phyloP scores from a whole-genome alignment of 2,113 vertebrate genomes.

The Carollia perspicillata region DNA sequence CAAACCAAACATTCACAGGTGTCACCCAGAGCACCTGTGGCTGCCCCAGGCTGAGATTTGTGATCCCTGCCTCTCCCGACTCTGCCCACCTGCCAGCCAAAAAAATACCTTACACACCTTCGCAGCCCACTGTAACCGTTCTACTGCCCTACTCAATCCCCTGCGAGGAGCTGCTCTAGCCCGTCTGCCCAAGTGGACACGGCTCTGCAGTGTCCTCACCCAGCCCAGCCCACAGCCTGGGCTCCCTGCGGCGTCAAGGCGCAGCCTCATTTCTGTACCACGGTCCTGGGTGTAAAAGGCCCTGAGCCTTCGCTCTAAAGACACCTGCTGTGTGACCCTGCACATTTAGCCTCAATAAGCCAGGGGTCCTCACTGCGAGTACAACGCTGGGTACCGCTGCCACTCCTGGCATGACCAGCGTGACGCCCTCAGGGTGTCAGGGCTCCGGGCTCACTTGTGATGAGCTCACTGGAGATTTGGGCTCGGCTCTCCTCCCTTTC shows the following conservation, averaged over 20 bases:
- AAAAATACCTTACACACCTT: background rate
- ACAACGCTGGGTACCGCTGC: background rate
- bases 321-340: background rate
- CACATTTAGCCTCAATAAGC: background rate
- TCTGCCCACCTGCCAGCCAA: background rate
- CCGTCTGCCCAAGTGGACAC: background rate
- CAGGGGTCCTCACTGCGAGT: background rate
- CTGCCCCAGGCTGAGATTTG: slow-evolving; percentile 42
- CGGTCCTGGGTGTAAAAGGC: background rate
- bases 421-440: background rate
- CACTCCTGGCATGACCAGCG: background rate
- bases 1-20: slow-evolving; percentile 61
- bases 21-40: slow-evolving; percentile 11
- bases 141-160: background rate
- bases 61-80: background rate
- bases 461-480: background rate
- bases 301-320: background rate
- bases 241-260: background rate
- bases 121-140: background rate
- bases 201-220: background rate
- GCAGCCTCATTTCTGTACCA: background rate
- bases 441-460: background rate
- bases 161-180: background rate
- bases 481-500: background rate
- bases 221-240: background rate